Percentiles rank a stretch among this genome's conserved stretches.
These are phyloP conservation scores for Caenorhabditis plicata DNA, from an alignment of 2,888 invertebrate species.

Conservation along the genomic window DNA sequence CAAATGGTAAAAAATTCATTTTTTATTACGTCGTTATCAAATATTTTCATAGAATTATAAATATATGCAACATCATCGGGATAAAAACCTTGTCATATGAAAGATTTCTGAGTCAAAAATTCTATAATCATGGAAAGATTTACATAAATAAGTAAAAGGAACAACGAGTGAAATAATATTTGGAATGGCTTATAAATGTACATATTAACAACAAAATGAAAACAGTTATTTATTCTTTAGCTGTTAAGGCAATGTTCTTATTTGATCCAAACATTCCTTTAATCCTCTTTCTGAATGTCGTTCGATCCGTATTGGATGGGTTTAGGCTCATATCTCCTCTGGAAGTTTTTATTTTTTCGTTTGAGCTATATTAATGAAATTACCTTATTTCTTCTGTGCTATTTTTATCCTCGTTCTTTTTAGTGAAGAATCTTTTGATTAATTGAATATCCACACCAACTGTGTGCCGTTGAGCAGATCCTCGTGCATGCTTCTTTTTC, in stretches of 20 bases:
- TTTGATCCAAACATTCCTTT: conserved; percentile 44
- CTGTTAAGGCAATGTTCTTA: conserved; percentile 21
- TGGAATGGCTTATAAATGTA: no score
- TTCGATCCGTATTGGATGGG: conserved; percentile 13
- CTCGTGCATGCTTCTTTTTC: conserved; percentile 57
- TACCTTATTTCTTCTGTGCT: conserved; percentile 16
- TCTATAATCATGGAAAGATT: no score
- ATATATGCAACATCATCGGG: no score
- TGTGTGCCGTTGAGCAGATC: conserved; percentile 57
- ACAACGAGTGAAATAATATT: no score
- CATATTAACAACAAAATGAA: no score
- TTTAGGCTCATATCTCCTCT: conserved; percentile 30
- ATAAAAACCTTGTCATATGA: no score
- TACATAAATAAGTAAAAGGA: no score
- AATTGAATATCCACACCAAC: conserved; percentile 64
- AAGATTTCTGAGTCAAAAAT: no score
- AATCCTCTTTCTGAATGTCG: conserved; percentile 38
- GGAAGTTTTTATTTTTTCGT: background rate
- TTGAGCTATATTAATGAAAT: background rate
- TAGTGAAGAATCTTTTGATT: conserved; percentile 52
- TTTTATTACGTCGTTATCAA: no score
- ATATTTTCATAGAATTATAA: no score
- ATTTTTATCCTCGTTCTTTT: conserved; percentile 28
- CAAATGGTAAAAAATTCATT: no score
- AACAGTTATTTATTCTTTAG: no score